phyloP scores from a whole-genome alignment of 2,113 vertebrate genomes.

The Donacobius atricapilla region DNA sequence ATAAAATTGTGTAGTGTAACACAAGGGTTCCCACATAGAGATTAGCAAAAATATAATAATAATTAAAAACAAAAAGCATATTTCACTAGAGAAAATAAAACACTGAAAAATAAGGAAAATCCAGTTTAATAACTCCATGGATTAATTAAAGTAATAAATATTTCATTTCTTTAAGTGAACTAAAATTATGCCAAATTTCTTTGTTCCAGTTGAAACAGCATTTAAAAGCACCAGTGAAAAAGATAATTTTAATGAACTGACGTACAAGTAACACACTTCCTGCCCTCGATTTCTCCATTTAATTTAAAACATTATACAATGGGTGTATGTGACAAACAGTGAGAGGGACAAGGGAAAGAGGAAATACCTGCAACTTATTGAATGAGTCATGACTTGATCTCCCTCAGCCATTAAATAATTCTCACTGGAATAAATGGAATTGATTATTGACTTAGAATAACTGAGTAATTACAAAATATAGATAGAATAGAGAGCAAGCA shows the following conservation, averaged over 20 bases:
- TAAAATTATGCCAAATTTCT: not conserved
- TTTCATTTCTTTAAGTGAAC: not conserved
- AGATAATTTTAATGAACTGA: not conserved
- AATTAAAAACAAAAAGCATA: not conserved
- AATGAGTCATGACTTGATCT: not conserved
- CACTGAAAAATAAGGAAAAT: not conserved
- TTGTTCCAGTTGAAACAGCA: not conserved
- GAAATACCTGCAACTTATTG: not conserved
- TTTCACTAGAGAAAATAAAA: not conserved
- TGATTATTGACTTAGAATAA: slow-evolving; percentile 29
- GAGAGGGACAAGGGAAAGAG: not conserved
- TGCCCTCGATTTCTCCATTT: not conserved
- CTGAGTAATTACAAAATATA: slow-evolving; percentile 12
- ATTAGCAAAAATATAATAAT: not conserved
- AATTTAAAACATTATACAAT: not conserved
- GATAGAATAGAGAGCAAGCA: not conserved
- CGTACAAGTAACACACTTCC: not conserved
- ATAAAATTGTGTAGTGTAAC: not conserved
- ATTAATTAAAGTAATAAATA: not conserved
- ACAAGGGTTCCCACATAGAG: not conserved
- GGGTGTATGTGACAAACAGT: not conserved
- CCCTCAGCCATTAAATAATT: slow-evolving; percentile 5
- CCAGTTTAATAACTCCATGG: not conserved
- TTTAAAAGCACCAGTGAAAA: not conserved
- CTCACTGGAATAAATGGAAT: slow-evolving; percentile 16